These are phyloP conservation scores for Terebella lapidaria DNA, from an alignment of 2,888 invertebrate genomes.

Conservation along the genomic window DNA sequence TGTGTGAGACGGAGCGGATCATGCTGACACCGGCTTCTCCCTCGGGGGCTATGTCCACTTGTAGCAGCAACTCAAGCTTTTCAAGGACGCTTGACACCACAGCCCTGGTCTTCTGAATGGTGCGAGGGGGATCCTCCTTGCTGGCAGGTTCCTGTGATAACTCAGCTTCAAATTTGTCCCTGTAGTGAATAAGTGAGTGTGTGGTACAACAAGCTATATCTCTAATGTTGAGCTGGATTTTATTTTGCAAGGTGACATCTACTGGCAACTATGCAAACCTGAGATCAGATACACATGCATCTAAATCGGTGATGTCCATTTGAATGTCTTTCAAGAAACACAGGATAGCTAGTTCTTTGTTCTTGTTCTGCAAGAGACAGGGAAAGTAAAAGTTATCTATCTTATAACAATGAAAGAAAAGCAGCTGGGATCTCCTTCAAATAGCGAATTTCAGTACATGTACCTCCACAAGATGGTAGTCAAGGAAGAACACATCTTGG, in stretches of 20 bases:
- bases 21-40: conserved; percentile 22
- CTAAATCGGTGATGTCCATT: conserved; percentile 37
- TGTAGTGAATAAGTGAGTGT: neutral
- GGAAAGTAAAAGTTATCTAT: too few relatives aligned
- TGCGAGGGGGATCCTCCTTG: too few relatives aligned
- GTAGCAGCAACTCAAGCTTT: conserved; percentile 41
- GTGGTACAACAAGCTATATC: neutral
- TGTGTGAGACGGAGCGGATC: conserved; percentile 34
- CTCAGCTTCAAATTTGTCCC: neutral
- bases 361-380: conserved; percentile 35
- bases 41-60: conserved; percentile 39
- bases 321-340: conserved; percentile 48
- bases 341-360: conserved; percentile 48
- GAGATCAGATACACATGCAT: conserved; percentile 36
- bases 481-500: conserved; percentile 46
- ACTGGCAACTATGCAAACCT: too few relatives aligned
- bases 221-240: neutral
- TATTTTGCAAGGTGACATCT: too few relatives aligned
- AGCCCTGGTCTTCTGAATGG: conserved; percentile 33
- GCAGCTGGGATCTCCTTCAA: too few relatives aligned
- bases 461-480: conserved; percentile 49
- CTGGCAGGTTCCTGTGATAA: neutral
- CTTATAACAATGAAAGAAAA: too few relatives aligned
- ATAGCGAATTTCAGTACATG: too few relatives aligned
- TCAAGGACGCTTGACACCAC: conserved; percentile 39